Conservation (phyloP, 2,888 invertebrate species). For the Heliconius aoede region DNA sequence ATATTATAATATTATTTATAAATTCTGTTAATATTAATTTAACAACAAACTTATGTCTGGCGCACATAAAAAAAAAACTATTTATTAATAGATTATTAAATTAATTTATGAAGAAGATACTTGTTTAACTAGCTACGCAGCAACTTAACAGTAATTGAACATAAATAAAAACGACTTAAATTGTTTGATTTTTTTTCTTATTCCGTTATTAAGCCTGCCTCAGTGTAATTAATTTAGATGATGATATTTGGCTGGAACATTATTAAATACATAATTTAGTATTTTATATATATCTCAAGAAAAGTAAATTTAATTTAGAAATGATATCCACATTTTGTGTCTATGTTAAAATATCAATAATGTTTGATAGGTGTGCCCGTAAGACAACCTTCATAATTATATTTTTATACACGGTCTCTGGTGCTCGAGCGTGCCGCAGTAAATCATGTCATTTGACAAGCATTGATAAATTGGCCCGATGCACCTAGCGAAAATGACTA, state of each 20-base stretch:
- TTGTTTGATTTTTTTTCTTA: not conserved
- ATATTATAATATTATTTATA: not conserved
- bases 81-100: not conserved
- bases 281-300: not conserved
- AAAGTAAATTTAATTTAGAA: not conserved
- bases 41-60: not conserved
- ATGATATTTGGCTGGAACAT: not conserved
- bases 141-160: not conserved
- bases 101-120: not conserved
- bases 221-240: not conserved
- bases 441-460: conserved; percentile 64
- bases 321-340: not conserved
- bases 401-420: conserved; percentile 49
- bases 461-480: conserved; percentile 62
- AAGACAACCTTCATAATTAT: conserved; percentile 45
- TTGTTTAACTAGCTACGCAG: not conserved
- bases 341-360: conserved; percentile 37
- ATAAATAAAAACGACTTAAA: not conserved
- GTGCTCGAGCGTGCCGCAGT: conserved; percentile 53
- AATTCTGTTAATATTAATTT: not conserved
- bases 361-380: conserved; percentile 43
- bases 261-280: not conserved
- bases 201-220: not conserved
- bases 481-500: conserved; percentile 50
- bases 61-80: not conserved